phyloP scores from a whole-genome alignment of 2,797 vertebrate species.

The Galaxias olidus region DNA sequence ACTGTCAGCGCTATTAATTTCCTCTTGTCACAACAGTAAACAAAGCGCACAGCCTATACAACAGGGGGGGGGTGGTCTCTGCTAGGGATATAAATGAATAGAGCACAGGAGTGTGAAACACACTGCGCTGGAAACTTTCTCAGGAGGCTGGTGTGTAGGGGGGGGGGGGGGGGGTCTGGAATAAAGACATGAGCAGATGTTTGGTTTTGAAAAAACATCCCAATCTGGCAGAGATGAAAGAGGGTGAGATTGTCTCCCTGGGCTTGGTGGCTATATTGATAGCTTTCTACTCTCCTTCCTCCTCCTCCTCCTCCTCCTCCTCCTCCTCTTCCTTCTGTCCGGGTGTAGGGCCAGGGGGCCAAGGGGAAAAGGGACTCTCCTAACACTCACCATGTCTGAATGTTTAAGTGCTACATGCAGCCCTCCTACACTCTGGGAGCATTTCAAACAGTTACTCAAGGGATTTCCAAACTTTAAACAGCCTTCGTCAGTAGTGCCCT shows the following conservation, averaged over 20 bases:
- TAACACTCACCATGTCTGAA: too few species aligned
- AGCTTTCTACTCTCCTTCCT: background rate
- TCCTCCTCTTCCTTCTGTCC: too few species aligned
- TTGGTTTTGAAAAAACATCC: constrained; percentile 54
- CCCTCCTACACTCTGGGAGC: too few species aligned
- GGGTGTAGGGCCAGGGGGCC: too few species aligned
- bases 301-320: too few species aligned
- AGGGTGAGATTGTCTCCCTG: constrained; percentile 31
- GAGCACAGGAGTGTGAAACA: constrained; percentile 50
- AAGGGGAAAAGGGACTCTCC: too few species aligned
- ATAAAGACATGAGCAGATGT: constrained; percentile 69
- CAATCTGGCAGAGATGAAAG: constrained; percentile 64
- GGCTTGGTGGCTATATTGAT: constrained; percentile 30
- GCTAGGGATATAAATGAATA: constrained; percentile 42
- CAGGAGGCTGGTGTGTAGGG: constrained; percentile 1
- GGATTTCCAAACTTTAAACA: too few species aligned
- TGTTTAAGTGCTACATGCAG: too few species aligned
- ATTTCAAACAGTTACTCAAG: too few species aligned
- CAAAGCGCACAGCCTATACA: constrained; percentile 33
- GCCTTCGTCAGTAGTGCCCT: too few species aligned
- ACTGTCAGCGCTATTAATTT: constrained; percentile 56
- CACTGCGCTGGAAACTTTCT: constrained; percentile 43
- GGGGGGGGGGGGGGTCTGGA: constrained; percentile 24
- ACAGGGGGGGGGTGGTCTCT: background rate
- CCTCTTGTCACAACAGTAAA: constrained; percentile 56